Percentiles rank a stretch among this genome's conserved stretches.
These are phyloP conservation scores for Leucophenga maculata DNA, from an alignment of 2,888 invertebrate species.

Conservation along the genomic window DNA sequence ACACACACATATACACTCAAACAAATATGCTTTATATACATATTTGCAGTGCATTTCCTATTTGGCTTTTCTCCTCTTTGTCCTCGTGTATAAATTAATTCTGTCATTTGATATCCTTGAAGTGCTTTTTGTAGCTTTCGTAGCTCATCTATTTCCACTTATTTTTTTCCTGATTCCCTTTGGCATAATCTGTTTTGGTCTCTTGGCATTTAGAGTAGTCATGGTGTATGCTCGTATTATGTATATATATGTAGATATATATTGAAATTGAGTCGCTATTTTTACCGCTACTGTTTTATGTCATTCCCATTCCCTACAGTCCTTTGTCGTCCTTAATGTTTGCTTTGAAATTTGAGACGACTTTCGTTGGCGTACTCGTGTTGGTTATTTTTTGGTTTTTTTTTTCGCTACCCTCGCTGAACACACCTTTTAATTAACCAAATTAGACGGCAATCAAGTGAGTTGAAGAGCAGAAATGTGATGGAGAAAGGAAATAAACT, in stretches of 20 bases:
- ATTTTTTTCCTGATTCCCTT: constrained; percentile 7
- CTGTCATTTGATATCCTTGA: constrained; percentile 19
- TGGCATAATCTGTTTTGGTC: background rate
- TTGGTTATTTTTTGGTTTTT: background rate
- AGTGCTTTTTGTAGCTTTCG: background rate
- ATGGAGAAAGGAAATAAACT: background rate
- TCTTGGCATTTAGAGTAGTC: background rate
- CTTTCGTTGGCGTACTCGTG: background rate
- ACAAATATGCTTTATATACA: too few species aligned
- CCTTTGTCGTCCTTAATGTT: constrained; percentile 24
- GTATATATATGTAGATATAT: too few species aligned
- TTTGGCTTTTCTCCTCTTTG: constrained; percentile 20
- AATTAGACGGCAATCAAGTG: constrained; percentile 45
- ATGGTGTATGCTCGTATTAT: background rate
- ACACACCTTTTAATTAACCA: constrained; percentile 63
- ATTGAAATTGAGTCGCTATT: background rate
- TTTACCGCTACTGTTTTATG: background rate
- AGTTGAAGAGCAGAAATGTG: background rate
- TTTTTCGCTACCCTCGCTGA: constrained; percentile 11
- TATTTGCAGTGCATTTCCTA: constrained; percentile 11
- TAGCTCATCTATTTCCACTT: background rate
- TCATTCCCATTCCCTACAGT: too few species aligned
- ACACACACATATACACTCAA: background rate
- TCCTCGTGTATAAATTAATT: constrained; percentile 38
- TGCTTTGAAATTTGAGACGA: constrained; percentile 41